Conservation (phyloP, 2,888 invertebrate species). For the Acronicta aceris region DNA sequence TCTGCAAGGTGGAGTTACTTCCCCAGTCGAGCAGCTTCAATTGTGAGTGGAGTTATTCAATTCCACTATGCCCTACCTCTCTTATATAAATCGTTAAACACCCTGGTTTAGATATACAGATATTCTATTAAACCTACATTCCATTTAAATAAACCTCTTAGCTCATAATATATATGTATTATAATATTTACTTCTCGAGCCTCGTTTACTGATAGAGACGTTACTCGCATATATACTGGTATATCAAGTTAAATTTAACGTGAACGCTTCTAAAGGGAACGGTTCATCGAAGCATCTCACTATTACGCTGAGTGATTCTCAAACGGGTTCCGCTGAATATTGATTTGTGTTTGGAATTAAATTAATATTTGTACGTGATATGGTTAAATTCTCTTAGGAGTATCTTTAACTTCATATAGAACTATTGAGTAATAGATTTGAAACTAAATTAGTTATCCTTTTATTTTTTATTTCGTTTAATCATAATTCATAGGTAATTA, state of each 20-base stretch:
- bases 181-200: constrained; percentile 7
- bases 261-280: constrained; percentile 60
- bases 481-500: too few relatives aligned
- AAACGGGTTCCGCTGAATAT: constrained; percentile 29
- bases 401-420: too few relatives aligned
- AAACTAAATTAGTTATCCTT: too few relatives aligned
- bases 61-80: too few relatives aligned
- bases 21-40: too few relatives aligned
- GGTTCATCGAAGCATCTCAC: constrained; percentile 59
- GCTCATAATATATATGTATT: constrained; percentile 1
- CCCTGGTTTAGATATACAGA: too few relatives aligned
- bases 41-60: too few relatives aligned
- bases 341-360: constrained; percentile 11
- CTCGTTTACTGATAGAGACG: constrained; percentile 27
- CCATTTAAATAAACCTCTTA: not conserved
- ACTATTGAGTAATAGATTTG: too few relatives aligned
- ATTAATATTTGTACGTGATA: constrained; percentile 12
- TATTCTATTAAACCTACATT: not conserved
- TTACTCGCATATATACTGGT: constrained; percentile 22
- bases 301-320: constrained; percentile 57
- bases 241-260: constrained; percentile 57
- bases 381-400: not conserved
- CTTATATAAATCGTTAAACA: too few relatives aligned
- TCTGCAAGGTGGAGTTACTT: too few relatives aligned
- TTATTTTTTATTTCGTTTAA: too few relatives aligned